Base-by-base conservation (phyloP, 2,113 vertebrate genomes). In the Tympanuchus pallidicinctus region DNA sequence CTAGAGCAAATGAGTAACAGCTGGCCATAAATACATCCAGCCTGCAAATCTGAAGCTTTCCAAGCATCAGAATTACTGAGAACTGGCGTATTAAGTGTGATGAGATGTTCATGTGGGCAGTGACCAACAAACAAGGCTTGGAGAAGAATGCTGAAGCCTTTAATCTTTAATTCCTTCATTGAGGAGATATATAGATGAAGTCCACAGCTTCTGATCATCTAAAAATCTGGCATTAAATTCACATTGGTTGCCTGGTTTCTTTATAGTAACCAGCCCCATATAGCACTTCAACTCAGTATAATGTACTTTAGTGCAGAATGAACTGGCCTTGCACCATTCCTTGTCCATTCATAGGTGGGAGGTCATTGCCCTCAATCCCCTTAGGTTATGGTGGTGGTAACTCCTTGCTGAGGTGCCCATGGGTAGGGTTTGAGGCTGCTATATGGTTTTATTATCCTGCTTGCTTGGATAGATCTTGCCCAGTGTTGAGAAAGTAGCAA, bases 181-280 rank as follows among this genome's bases (percentile, higher is more conserved):
- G 59, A n/a, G 34, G 48, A 86, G 22, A 25, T 17, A 15, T 34
- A 6, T 6, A 59, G 20, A 6, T 20, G 19, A n/a, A 34, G 32
- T 43, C 36, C 4, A 2, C 32, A 40, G 2, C 25, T 47, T 70
- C 6, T 1, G 0, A 8, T 6, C 21, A 27, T 27, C 71, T 42
- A 34, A 61, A 8, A 87, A 30, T 59, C 13, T 28, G 48, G 30
- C 42, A 12, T 1, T 24, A 10, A 72, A 38, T 45, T 30, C 30
- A 12, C 42, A 38, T 48, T 42, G 50, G 11, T n/a, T 65, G 36
- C 34, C 10, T 17, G 43, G 7, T 40, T 69, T 48, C 13, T 69
- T 48, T 24, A 1, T 38, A 36, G 60, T 42, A 42, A 72, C 28
- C 19, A 15, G 22, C 21, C 14, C 65, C 28, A 15, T 7, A 10